Base-by-base conservation (phyloP, 92 coral and sea anemone species). In the Epizoanthus scotinus region DNA sequence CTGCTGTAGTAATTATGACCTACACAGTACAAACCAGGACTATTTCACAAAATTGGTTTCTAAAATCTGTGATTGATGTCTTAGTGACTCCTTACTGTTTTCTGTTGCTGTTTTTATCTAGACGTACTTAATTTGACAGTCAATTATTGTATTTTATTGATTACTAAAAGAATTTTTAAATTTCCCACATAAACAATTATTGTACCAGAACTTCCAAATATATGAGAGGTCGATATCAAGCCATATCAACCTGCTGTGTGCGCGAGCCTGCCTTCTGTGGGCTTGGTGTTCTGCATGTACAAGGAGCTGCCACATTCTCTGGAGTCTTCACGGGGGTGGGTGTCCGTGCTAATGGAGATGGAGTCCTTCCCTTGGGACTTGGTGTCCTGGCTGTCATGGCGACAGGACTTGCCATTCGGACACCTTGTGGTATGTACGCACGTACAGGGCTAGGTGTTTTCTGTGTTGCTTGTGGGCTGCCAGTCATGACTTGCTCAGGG, bases 291-390 rank as follows among this genome's bases (percentile, higher is more conserved):
- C 80, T 69, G 0, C 67, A 29, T 14, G 47, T 61, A 6, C n/a
- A 68, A 44, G 73, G 73, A 20, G 29, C 12, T n/a, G 56, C 10
- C 47, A 7, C 54, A 18, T 68, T 68, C 73, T 68, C 73, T 2
- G 71, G 53, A 47, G 71, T 36, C 71, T 67, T 67, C 3, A 18
- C 49, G 42, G 89, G 89, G 57, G 78, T 70, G 44, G 87, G 87
- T 17, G 87, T 67, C 44, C 83, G 59, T 44, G 79, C 86, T 49
- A 44, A 49, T 36, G 93, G 88, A 50, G 86, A 52, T 75, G 84
- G 88, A n/a, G 86, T 87, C 63, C 83, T 81, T 19, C 78, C 87
- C 59, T 83, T 86, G 58, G 90, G 90, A 44, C 87, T 87, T 49
- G 91, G 87, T 15, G 75, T 81, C 55, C 60, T 66, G 21, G 70